Conservation (phyloP, 2,113 vertebrate genomes). For the Odontesthes bonariensis region DNA sequence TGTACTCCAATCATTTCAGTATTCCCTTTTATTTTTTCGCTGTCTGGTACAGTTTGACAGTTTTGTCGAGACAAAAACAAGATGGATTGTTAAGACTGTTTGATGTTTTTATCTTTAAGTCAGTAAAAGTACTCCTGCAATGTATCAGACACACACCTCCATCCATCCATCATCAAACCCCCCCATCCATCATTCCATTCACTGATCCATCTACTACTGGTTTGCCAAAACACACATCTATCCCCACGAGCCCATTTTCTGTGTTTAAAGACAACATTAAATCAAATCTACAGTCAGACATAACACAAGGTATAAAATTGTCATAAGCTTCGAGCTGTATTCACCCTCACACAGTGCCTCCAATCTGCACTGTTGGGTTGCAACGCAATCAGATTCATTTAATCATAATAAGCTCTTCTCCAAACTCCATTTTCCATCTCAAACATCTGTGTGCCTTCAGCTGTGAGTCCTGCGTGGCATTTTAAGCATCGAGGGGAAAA, state of each 20-base stretch:
- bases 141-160: constrained; percentile 32
- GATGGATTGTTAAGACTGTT: constrained; percentile 30
- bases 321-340: constrained; percentile 30
- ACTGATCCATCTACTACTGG: constrained; percentile 13
- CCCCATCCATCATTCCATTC: constrained; percentile 27
- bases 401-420: constrained; percentile 62
- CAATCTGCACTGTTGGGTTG: constrained; percentile 39
- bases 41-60: constrained; percentile 20
- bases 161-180: constrained; percentile 42
- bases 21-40: constrained; percentile 13
- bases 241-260: constrained; percentile 2
- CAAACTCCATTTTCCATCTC: constrained; percentile 57
- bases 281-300: constrained; percentile 12
- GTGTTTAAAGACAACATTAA: constrained; percentile 13
- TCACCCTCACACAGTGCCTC: constrained; percentile 31
- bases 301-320: constrained; percentile 22
- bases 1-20: constrained; percentile 3
- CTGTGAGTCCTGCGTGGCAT: constrained; percentile 50
- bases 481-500: constrained; percentile 35
- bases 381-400: constrained; percentile 67
- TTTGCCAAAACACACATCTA: neutral
- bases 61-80: constrained; percentile 39
- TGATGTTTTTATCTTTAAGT: constrained; percentile 43
- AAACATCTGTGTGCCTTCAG: constrained; percentile 66
- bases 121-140: constrained; percentile 30